Percentiles rank a stretch among this genome's conserved stretches.
Conservation (phyloP, 2,113 vertebrate species). For the Plectropomus leopardus region DNA sequence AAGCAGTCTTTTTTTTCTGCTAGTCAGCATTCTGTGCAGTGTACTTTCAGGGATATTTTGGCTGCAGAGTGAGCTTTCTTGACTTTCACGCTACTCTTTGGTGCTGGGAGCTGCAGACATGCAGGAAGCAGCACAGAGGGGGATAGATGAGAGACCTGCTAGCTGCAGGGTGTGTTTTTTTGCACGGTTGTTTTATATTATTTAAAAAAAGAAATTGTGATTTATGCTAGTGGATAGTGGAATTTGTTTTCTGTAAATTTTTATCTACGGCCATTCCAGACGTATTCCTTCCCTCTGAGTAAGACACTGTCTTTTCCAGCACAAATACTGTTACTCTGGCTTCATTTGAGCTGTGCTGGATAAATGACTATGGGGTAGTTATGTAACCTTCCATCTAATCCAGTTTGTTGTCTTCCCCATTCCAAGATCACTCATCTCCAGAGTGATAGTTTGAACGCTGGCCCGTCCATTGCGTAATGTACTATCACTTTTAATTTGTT, state of each 20-base stretch:
- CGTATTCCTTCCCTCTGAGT: neutral
- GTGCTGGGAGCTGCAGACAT: too few relatives aligned
- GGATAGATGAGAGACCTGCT: too few relatives aligned
- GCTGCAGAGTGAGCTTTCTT: too few relatives aligned
- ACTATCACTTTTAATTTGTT: constrained; percentile 47
- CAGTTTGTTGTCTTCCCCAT: constrained; percentile 54
- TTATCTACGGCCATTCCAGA: neutral
- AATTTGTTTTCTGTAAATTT: constrained; percentile 13
- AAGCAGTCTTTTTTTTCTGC: too few relatives aligned
- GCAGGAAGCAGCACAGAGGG: too few relatives aligned
- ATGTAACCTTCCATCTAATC: constrained; percentile 43
- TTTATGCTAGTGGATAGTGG: neutral
- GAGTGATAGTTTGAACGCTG: constrained; percentile 62
- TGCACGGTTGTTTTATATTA: neutral
- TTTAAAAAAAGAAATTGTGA: neutral
- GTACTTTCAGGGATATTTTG: too few relatives aligned
- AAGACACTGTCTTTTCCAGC: neutral
- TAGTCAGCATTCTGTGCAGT: too few relatives aligned
- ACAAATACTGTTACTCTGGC: constrained; percentile 1
- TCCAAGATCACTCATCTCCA: constrained; percentile 39
- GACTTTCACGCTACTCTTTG: too few relatives aligned
- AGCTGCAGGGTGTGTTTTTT: neutral
- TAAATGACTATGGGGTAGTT: constrained; percentile 35
- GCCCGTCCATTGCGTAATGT: constrained; percentile 53
- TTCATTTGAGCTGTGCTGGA: constrained; percentile 35